Conservation (phyloP, 2,888 invertebrate genomes). For the Caenorhabditis panamensis region DNA sequence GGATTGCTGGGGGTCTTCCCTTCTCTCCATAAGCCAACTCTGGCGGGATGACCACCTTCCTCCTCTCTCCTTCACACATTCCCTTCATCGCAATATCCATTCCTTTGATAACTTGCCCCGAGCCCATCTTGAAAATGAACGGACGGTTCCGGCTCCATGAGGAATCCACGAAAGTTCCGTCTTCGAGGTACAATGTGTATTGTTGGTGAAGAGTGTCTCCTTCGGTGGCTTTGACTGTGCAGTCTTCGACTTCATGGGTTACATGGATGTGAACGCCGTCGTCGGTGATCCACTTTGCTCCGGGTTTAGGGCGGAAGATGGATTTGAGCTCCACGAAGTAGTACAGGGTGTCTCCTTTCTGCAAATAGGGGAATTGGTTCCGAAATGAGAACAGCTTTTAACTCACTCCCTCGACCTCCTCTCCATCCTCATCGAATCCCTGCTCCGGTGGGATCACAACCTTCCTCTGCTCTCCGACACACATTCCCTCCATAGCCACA, state of each 20-base stretch:
- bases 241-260: conserved; percentile 76
- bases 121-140: conserved; percentile 78
- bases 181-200: conserved; percentile 79
- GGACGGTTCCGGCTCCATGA: conserved; percentile 77
- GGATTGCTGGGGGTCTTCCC: conserved; percentile 77
- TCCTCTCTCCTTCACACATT: conserved; percentile 80
- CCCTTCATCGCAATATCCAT: conserved; percentile 80
- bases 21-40: conserved; percentile 78
- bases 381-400: not conserved
- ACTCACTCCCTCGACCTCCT: conserved; percentile 64
- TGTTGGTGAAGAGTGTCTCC: conserved; percentile 80
- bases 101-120: conserved; percentile 73
- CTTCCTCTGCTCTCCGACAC: conserved; percentile 78
- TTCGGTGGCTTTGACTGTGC: conserved; percentile 71
- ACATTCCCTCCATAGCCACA: conserved; percentile 76
- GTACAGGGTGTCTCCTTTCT: conserved; percentile 77
- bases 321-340: conserved; percentile 81
- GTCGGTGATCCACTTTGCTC: conserved; percentile 79
- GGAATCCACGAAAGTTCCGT: conserved; percentile 79
- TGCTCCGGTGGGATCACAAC: conserved; percentile 78
- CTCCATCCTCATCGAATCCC: conserved; percentile 76
- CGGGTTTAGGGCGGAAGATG: conserved; percentile 80
- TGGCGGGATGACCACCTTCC: conserved; percentile 79
- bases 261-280: conserved; percentile 78
- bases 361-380: not conserved